Evolutionary conservation across 1,140 invertebrate species (phyloP).

Genomic region (Bombus ignitus): DNA sequence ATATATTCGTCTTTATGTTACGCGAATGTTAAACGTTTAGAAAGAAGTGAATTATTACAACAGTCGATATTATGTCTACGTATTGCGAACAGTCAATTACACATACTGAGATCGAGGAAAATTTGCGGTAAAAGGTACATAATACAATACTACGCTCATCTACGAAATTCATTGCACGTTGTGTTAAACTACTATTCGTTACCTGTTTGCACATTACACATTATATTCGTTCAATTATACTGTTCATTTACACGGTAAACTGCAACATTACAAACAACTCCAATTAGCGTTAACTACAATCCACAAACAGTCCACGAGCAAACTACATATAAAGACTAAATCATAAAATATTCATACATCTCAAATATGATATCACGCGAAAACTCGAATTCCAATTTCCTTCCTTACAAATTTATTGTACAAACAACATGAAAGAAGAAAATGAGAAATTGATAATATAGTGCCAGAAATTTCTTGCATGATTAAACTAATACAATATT

Average conservation of each 20-base stretch:
- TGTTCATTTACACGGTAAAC: background rate
- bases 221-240: background rate
- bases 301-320: background rate
- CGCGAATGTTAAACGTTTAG: too few species aligned
- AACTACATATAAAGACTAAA: background rate
- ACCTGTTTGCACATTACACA: background rate
- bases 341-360: background rate
- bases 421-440: too few species aligned
- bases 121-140: background rate
- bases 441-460: too few species aligned
- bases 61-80: too few species aligned
- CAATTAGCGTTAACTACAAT: background rate
- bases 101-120: background rate
- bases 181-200: background rate
- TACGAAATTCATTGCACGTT: background rate
- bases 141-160: background rate
- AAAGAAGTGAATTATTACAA: too few species aligned
- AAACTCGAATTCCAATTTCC: background rate
- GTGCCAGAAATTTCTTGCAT: too few species aligned
- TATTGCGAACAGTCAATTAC: background rate
- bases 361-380: background rate
- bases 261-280: background rate
- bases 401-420: background rate
- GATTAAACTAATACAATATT: too few species aligned
- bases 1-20: too few species aligned